Evolutionary conservation across 1,140 invertebrate species (phyloP).

Genomic region (Adelges cooleyi): DNA sequence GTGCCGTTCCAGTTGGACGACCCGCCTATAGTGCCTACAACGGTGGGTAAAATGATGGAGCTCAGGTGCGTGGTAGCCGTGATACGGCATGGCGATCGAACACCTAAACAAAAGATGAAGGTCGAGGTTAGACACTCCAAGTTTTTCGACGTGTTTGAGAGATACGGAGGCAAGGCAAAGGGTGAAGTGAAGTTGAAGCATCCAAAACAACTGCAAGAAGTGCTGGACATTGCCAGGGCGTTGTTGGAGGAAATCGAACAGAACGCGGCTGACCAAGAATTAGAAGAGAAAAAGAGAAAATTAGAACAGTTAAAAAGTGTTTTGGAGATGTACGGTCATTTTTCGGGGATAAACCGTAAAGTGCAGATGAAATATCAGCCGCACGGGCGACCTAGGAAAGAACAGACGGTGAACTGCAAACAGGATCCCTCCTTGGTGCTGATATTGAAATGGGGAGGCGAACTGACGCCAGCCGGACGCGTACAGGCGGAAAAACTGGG

Average conservation of each 20-base stretch:
- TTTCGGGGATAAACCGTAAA: slow-evolving; percentile 99
- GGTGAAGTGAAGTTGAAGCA: slow-evolving; percentile 96
- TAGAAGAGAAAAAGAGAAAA: slow-evolving; percentile 95
- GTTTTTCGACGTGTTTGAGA: slow-evolving; percentile 98
- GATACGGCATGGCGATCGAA: slow-evolving; percentile 95
- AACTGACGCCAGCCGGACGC: slow-evolving; percentile 92
- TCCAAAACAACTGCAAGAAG: slow-evolving; percentile 95
- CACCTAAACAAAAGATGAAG: slow-evolving; percentile 99
- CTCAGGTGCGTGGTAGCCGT: slow-evolving; percentile 95
- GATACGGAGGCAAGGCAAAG: slow-evolving; percentile 89
- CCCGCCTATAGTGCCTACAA: slow-evolving; percentile 96
- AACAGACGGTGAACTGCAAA: slow-evolving; percentile 31
- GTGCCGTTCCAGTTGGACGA: slow-evolving; percentile 95
- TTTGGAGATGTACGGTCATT: slow-evolving; percentile 99
- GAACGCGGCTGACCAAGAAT: slow-evolving; percentile 70
- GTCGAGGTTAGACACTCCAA: slow-evolving; percentile 98
- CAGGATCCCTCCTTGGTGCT: slow-evolving; percentile 82
- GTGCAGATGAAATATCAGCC: slow-evolving; percentile 99
- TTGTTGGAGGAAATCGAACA: slow-evolving; percentile 78
- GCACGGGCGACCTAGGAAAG: slow-evolving; percentile 82
- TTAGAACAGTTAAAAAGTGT: slow-evolving; percentile 95
- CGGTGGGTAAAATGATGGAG: slow-evolving; percentile 99
- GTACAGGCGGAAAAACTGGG: slow-evolving; percentile 96
- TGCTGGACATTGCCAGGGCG: slow-evolving; percentile 84
- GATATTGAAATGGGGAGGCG: slow-evolving; percentile 98